phyloP scores from a whole-genome alignment of 1,140 invertebrate species.

The Geopemphigus sp. region DNA sequence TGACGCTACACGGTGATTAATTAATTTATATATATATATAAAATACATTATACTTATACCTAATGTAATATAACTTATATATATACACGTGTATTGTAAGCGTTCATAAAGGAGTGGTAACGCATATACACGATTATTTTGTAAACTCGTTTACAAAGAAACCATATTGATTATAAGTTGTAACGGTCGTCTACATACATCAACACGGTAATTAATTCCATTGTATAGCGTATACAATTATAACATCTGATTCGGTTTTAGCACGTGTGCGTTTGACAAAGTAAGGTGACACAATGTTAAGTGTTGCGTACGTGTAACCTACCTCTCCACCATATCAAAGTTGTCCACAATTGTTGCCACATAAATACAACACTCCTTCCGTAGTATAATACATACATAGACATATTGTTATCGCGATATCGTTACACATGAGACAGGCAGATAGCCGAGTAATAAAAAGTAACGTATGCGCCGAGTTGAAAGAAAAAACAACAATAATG shows the following conservation, averaged over 20 bases:
- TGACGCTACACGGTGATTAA: neutral
- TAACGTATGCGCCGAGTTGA: too few species aligned
- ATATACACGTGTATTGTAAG: too few species aligned
- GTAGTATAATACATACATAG: too few species aligned
- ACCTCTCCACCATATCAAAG: neutral
- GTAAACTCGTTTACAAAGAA: slow-evolving; percentile 5
- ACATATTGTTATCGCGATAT: too few species aligned
- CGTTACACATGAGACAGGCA: too few species aligned
- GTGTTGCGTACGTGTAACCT: neutral
- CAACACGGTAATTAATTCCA: neutral
- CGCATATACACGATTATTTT: neutral
- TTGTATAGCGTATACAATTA: neutral
- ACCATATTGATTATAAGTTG: slow-evolving; percentile 20
- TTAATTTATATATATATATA: neutral
- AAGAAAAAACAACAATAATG: too few species aligned
- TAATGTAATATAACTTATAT: neutral
- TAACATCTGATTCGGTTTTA: neutral
- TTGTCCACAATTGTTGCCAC: neutral
- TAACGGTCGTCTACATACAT: neutral
- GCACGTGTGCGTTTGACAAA: neutral
- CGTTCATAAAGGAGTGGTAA: neutral
- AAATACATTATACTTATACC: neutral
- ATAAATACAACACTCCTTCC: too few species aligned
- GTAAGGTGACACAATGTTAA: neutral
- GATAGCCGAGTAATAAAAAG: too few species aligned